Conservation (phyloP, 2,888 invertebrate genomes). For the Deilephila elpenor region DNA sequence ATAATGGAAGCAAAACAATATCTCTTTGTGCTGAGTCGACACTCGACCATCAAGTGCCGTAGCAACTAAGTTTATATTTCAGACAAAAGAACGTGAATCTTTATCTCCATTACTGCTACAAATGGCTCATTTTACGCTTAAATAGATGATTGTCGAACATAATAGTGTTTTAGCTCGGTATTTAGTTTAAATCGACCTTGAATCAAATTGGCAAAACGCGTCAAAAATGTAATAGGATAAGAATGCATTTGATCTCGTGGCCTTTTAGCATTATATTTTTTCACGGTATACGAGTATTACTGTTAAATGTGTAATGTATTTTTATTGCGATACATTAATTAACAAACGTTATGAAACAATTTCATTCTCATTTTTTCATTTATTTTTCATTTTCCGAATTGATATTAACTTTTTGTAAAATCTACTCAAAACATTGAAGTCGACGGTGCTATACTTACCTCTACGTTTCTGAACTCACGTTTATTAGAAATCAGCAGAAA, state of each 20-base stretch:
- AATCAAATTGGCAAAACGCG: neutral
- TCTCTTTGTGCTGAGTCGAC: neutral
- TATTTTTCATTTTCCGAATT: neutral
- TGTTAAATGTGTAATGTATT: neutral
- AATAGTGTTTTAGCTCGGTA: neutral
- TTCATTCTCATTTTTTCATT: too few species aligned
- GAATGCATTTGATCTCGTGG: slow-evolving; percentile 5
- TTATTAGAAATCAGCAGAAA: too few species aligned
- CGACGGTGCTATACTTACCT: too few species aligned
- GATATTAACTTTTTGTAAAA: neutral
- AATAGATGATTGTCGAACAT: neutral
- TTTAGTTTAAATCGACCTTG: slow-evolving; percentile 13
- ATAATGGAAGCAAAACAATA: too few species aligned
- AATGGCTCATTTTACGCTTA: slow-evolving; percentile 10
- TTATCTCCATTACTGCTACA: neutral
- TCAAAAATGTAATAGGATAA: slow-evolving; percentile 11
- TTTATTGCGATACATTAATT: neutral
- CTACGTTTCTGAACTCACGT: too few species aligned
- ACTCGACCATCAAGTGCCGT: neutral
- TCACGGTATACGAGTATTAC: neutral
- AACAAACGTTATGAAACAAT: neutral
- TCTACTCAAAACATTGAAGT: too few species aligned
- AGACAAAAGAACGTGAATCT: neutral
- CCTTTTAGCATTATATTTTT: slow-evolving; percentile 3
- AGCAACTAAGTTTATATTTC: neutral